A percentile compares a stretch with the other conserved stretches of the same genome.
Evolutionary conservation across 1,140 invertebrate genomes (phyloP).

Genomic region (Pseudobourletiella spinata): DNA sequence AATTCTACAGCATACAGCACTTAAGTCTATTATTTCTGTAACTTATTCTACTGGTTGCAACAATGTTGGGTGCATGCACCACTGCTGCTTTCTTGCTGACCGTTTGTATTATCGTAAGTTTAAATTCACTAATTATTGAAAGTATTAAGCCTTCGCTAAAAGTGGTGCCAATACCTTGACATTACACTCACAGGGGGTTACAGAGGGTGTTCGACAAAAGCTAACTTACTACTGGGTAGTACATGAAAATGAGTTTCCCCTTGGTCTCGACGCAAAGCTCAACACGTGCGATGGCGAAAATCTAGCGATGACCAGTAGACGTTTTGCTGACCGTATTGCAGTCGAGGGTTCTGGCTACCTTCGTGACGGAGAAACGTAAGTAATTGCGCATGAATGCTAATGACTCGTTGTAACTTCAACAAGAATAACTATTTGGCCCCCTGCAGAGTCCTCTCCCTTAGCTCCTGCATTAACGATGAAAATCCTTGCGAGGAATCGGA

Average conservation of each 20-base stretch:
- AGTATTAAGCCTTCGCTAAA: too few species aligned
- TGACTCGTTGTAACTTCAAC: too few species aligned
- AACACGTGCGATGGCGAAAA: not conserved
- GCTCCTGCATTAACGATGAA: not conserved
- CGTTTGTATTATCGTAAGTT: too few species aligned
- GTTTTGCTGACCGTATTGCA: not conserved
- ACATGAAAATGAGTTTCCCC: not conserved
- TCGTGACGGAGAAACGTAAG: slow-evolving; percentile 8
- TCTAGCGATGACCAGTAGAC: not conserved
- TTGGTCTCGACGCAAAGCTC: not conserved
- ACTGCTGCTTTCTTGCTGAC: too few species aligned
- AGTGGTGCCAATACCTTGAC: too few species aligned
- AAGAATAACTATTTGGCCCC: too few species aligned
- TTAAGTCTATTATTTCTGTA: too few species aligned
- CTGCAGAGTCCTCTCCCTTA: not conserved
- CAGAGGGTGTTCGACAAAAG: not conserved
- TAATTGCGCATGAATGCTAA: too few species aligned
- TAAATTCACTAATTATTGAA: too few species aligned
- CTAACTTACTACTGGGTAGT: slow-evolving; percentile 7
- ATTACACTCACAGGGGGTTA: not conserved
- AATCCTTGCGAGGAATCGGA: not conserved
- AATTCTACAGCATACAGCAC: too few species aligned
- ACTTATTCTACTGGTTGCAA: too few species aligned
- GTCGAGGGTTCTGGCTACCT: slow-evolving; percentile 3
- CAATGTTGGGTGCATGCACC: not conserved